These are phyloP conservation scores for Choreutis nemorana DNA, from an alignment of 2,888 invertebrate genomes.

Conservation along the genomic window DNA sequence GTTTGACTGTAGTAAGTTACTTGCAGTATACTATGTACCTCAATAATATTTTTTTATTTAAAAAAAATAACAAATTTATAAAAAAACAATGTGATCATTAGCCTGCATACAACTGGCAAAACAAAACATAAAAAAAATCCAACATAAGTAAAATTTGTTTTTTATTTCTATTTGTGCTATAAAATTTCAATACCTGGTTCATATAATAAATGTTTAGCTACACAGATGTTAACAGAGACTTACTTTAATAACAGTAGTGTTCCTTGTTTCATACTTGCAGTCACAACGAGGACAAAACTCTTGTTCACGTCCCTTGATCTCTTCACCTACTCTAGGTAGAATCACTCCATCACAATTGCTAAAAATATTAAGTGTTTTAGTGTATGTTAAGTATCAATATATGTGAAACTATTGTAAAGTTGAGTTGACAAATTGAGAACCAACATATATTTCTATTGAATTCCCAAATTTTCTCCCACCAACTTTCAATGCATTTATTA, in stretches of 20 bases:
- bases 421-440: no score
- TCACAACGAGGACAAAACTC: constrained; percentile 90
- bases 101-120: not conserved
- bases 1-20: no score
- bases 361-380: constrained; percentile 18
- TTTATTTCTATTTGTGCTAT: no score
- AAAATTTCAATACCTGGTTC: no score
- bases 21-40: no score
- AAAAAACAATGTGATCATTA: not conserved
- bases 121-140: not conserved
- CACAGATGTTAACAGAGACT: constrained; percentile 8
- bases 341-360: constrained; percentile 84
- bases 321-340: constrained; percentile 70
- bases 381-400: no score
- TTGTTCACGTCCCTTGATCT: constrained; percentile 75
- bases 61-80: not conserved
- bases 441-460: no score
- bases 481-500: no score
- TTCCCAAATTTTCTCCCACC: no score
- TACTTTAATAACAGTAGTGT: constrained; percentile 91
- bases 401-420: no score
- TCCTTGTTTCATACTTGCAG: constrained; percentile 91
- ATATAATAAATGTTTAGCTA: not conserved
- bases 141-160: no score
- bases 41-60: no score